Evolutionary conservation across 2,888 invertebrate genomes (phyloP).

Genomic region (Tineola bisselliella): DNA sequence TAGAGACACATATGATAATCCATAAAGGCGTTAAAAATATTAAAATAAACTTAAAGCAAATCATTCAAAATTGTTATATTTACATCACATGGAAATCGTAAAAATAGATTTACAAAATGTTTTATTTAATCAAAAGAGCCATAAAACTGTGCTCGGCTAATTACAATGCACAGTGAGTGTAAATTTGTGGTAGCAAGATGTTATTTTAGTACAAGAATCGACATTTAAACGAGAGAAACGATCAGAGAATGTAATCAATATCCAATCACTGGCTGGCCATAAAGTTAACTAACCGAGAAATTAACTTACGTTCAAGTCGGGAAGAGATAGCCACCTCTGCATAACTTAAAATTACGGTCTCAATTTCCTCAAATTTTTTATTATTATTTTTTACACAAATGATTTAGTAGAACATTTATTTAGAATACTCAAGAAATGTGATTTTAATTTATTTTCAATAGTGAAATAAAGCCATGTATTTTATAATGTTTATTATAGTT

Average conservation of each 20-base stretch:
- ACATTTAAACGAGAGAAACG: constrained; percentile 52
- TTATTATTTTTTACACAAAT: too few relatives aligned
- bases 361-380: not conserved
- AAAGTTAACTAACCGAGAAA: constrained; percentile 67
- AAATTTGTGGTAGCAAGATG: constrained; percentile 55
- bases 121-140: constrained; percentile 54
- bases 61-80: too few relatives aligned
- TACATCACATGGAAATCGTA: constrained; percentile 13
- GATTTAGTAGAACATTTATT: too few relatives aligned
- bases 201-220: constrained; percentile 53
- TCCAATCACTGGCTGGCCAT: constrained; percentile 57
- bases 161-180: constrained; percentile 60
- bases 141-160: constrained; percentile 49
- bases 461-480: too few relatives aligned
- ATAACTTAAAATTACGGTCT: not conserved
- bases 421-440: too few relatives aligned
- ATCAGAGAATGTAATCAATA: constrained; percentile 57
- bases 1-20: too few relatives aligned
- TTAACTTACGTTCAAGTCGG: constrained; percentile 34
- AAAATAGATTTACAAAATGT: constrained; percentile 26
- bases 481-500: too few relatives aligned
- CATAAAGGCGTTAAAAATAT: too few relatives aligned
- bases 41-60: too few relatives aligned
- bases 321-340: constrained; percentile 10
- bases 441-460: too few relatives aligned